Evolutionary conservation across 1,140 invertebrate genomes (phyloP).

Genomic region (Aphelenchoides besseyi): DNA sequence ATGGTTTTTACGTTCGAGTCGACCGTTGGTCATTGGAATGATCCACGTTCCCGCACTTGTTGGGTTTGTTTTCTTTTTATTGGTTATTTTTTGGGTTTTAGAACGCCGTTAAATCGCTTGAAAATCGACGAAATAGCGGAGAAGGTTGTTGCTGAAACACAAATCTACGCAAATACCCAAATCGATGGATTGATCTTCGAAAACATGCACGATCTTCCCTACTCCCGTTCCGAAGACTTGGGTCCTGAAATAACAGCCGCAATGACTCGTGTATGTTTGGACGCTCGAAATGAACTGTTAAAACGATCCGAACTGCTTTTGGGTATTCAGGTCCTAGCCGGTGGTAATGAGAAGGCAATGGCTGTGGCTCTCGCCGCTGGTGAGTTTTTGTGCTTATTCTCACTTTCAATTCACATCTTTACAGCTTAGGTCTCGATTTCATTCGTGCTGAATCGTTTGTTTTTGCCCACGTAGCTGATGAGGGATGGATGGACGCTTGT

Average conservation of each 20-base stretch:
- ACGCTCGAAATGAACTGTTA: conserved; percentile 53
- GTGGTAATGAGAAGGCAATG: conserved; percentile 74
- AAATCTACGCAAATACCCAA: conserved; percentile 67
- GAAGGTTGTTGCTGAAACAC: conserved; percentile 68
- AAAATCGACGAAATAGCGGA: conserved; percentile 67
- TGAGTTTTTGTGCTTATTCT: conserved; percentile 23
- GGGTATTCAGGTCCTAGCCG: conserved; percentile 72
- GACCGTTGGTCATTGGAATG: conserved; percentile 71
- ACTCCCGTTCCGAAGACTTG: conserved; percentile 68
- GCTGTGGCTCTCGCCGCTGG: conserved; percentile 73
- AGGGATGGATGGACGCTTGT: conserved; percentile 75
- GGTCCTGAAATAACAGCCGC: conserved; percentile 70
- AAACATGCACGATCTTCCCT: conserved; percentile 83
- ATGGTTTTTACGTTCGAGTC: background rate
- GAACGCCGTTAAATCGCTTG: conserved; percentile 67
- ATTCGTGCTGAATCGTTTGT: conserved; percentile 78
- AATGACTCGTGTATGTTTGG: conserved; percentile 68
- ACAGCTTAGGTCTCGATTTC: conserved; percentile 70
- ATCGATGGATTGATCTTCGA: conserved; percentile 75
- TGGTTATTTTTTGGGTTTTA: conserved; percentile 58
- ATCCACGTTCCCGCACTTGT: conserved; percentile 73
- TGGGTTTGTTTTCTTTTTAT: conserved; percentile 64
- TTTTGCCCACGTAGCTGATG: conserved; percentile 78
- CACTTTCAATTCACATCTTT: conserved; percentile 19
- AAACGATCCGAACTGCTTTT: conserved; percentile 53